Percentiles rank a stretch among this genome's conserved stretches.
phyloP scores from a whole-genome alignment of 2,888 invertebrate genomes.

The Muscina levida region DNA sequence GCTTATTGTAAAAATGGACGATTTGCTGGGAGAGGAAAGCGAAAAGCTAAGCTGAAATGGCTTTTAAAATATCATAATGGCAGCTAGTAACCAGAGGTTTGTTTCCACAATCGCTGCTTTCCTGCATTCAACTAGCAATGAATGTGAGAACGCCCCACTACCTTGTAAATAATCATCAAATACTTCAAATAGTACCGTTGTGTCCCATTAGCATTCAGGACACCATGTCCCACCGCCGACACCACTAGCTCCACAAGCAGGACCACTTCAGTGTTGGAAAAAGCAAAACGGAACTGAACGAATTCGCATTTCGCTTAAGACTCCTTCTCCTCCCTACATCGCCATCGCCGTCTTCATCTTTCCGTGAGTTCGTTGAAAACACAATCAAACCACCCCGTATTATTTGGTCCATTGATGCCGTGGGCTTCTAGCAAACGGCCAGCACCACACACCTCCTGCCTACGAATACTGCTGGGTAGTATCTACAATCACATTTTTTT shows the following conservation, averaged over 20 bases:
- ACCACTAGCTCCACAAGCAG: constrained; percentile 14
- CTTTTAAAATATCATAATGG: constrained; percentile 79
- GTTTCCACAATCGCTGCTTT: constrained; percentile 5
- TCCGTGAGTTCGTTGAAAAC: constrained; percentile 43
- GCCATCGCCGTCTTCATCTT: constrained; percentile 17
- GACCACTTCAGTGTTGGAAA: constrained; percentile 14
- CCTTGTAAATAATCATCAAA: constrained; percentile 26
- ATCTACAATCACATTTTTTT: neutral
- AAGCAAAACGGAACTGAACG: constrained; percentile 20
- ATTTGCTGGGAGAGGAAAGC: constrained; percentile 69
- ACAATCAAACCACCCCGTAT: constrained; percentile 68
- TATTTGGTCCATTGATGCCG: constrained; percentile 78
- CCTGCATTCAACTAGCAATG: constrained; percentile 49
- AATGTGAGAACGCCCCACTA: constrained; percentile 46
- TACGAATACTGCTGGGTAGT: constrained; percentile 6
- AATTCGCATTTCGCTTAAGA: neutral
- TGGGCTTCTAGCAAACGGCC: constrained; percentile 68
- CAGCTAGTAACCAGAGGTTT: constrained; percentile 77
- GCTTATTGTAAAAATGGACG: constrained; percentile 78
- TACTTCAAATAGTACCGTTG: constrained; percentile 51
- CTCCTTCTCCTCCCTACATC: too few species aligned
- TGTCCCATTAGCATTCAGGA: constrained; percentile 63
- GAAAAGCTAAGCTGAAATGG: constrained; percentile 71
- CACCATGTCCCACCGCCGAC: constrained; percentile 48
- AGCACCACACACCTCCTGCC: constrained; percentile 60